Evolutionary conservation across 35 echinoderm and acorn worm species (phyloP).

Genomic region (Apostichopus japonicus): DNA sequence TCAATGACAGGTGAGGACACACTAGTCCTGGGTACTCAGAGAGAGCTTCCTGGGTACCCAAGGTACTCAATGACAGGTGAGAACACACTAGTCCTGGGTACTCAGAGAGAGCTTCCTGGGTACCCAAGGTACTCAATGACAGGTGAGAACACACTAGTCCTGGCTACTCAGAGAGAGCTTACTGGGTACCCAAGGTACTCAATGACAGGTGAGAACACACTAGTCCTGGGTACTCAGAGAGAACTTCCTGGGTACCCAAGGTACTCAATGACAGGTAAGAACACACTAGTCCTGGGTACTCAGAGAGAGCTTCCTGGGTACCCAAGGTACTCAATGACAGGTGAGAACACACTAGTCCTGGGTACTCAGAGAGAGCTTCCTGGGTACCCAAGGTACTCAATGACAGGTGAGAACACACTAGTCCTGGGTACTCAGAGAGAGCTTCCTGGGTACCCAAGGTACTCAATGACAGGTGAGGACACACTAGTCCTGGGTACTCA

Average conservation of each 20-base stretch:
- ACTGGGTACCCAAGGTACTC: conserved; percentile 76
- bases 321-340: conserved; percentile 76
- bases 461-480: conserved; percentile 76
- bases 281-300: conserved; percentile 59
- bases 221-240: conserved; percentile 57
- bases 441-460: conserved; percentile 75
- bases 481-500: conserved; percentile 60
- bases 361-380: conserved; percentile 67
- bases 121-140: conserved; percentile 76
- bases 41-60: conserved; percentile 70
- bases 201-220: conserved; percentile 70
- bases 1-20: conserved; percentile 74
- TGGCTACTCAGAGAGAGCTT: conserved; percentile 65
- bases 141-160: conserved; percentile 64
- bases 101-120: conserved; percentile 66
- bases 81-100: too few relatives aligned
- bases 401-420: conserved; percentile 87
- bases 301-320: conserved; percentile 71
- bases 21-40: conserved; percentile 59
- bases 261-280: conserved; percentile 80
- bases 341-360: too few relatives aligned
- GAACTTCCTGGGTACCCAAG: conserved; percentile 73
- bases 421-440: conserved; percentile 63
- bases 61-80: conserved; percentile 84
- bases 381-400: conserved; percentile 72